A percentile compares a stretch with the other conserved stretches of the same genome.
Evolutionary conservation across 2,888 invertebrate species (phyloP).

Genomic region (Idaea aversata): DNA sequence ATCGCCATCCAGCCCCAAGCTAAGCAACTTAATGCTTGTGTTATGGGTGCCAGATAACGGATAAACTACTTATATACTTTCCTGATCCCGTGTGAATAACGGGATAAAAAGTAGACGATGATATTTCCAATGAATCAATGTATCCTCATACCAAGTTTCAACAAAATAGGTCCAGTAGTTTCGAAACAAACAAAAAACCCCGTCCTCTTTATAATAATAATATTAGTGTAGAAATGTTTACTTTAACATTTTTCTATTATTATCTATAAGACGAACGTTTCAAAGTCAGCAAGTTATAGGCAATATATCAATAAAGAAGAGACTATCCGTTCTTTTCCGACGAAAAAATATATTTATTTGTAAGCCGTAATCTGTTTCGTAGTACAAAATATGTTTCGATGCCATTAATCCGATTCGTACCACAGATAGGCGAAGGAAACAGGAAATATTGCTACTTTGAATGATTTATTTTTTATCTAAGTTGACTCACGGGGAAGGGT

Average conservation of each 20-base stretch:
- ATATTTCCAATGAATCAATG: no score
- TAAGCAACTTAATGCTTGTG: no score
- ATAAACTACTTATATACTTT: no score
- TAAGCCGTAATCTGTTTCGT: conserved; percentile 1
- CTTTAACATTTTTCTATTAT: not conserved
- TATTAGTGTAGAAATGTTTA: no score
- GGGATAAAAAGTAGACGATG: no score
- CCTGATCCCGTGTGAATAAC: no score
- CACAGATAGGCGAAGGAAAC: not conserved
- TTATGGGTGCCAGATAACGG: no score
- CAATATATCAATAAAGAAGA: not conserved
- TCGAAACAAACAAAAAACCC: no score
- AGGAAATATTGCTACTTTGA: not conserved
- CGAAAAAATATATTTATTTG: not conserved
- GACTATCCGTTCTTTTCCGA: not conserved
- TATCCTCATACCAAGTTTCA: no score
- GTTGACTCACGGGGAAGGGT: not conserved
- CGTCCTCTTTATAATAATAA: no score
- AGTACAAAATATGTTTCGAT: conserved; percentile 1
- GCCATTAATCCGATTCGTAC: not conserved
- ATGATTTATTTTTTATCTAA: not conserved
- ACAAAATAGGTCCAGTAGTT: no score
- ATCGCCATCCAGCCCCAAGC: no score
- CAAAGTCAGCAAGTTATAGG: not conserved
- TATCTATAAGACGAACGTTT: not conserved